phyloP scores from a whole-genome alignment of 2,888 invertebrate genomes.

The Notocelia uddmanniana region DNA sequence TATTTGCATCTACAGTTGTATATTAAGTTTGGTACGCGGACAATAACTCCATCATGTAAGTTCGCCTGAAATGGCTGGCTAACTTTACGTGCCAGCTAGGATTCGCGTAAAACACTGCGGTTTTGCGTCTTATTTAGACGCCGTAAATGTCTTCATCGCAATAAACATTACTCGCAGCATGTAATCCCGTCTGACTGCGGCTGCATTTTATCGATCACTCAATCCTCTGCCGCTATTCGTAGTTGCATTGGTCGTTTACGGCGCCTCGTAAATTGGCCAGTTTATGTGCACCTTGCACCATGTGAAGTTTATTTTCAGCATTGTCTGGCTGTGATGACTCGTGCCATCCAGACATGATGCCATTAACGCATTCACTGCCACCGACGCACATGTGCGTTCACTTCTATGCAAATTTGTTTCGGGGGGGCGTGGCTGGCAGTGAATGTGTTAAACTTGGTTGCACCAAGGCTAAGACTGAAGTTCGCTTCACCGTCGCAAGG shows the following conservation, averaged over 20 bases:
- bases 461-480: neutral
- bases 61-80: too few species aligned
- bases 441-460: too few species aligned
- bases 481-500: neutral
- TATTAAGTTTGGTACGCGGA: too few species aligned
- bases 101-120: neutral
- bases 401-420: too few species aligned
- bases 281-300: conserved; percentile 3
- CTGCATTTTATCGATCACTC: conserved; percentile 17
- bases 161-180: neutral
- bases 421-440: too few species aligned
- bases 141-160: conserved; percentile 14
- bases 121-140: neutral
- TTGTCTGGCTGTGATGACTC: neutral
- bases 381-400: too few species aligned
- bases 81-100: neutral
- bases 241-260: conserved; percentile 13
- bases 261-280: conserved; percentile 13
- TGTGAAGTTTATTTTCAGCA: neutral
- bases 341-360: neutral
- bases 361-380: too few species aligned
- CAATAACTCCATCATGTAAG: too few species aligned
- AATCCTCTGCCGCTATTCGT: neutral
- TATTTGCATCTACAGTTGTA: too few species aligned
- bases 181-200: neutral